Base-by-base conservation (phyloP, 2,888 invertebrate species). In the Hoplodrina blanda region DNA sequence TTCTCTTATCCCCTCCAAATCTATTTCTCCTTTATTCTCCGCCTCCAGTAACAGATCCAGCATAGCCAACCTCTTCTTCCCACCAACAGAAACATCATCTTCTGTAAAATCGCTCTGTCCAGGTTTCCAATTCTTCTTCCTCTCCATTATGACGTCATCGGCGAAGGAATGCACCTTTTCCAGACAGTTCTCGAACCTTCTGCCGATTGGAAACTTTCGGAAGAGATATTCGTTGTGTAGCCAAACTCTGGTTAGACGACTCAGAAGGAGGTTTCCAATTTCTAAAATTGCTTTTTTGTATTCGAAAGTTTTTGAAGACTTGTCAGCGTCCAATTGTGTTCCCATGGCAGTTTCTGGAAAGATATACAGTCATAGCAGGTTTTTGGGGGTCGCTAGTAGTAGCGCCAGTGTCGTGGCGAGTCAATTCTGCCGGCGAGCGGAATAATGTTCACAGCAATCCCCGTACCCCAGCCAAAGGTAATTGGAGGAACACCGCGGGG, bases 41-140 rank as follows among this genome's bases (percentile, higher is more conserved):
- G 96, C 96, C 71, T 97, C 96, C 10, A 98, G 85, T 17, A 98
- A 85, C 17, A 97, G 91, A 90, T 98, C 97, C 71, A 98, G 90
- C 89, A 98, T 97, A 0, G 97, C 97, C 87, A 97, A 91, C 85
- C 96, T 96, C 76, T 95, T 96, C 73, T 96, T 96, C 0, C 49
- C 68, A 0, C 83, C 79, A 11, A 73, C 6, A 30, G 55, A 33
- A n/a, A 19, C 30, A 59, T 80, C 62, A 44, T 76, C 75, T 41
- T 66, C 70, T 1, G 49, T 69, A 8, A 80, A 63, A 1, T 73
- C 73, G 52, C 63, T 72, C 50, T 74, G 69, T 20, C 74, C 76
- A n/a, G 78, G 71, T 15, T 54, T 64, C 84, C 84, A 83, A 61
- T 83, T 81, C 59, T 83, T 87, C 54, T 95, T 93, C 65, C 94